phyloP scores from a whole-genome alignment of 2,113 vertebrate genomes.

The Casuarius casuarius region DNA sequence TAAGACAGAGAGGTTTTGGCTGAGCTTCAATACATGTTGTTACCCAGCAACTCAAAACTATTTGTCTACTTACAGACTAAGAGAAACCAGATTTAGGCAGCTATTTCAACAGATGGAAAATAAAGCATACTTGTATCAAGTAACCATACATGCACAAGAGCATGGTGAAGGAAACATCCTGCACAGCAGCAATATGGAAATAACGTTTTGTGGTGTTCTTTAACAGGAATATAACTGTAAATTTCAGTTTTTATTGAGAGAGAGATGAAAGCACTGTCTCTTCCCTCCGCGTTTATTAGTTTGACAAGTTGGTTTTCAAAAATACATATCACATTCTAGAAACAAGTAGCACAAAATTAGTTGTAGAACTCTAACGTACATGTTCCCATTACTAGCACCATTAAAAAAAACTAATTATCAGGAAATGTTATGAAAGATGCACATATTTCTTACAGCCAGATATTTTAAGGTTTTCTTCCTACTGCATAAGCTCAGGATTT shows the following conservation, averaged over 20 bases:
- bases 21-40: neutral
- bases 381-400: neutral
- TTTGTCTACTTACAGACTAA: neutral
- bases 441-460: neutral
- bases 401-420: neutral
- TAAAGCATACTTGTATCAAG: neutral
- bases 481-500: neutral
- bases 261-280: neutral
- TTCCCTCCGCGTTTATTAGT: neutral
- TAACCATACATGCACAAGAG: neutral
- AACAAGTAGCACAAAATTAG: neutral
- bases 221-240: neutral
- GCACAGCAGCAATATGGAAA: neutral
- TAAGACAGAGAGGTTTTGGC: neutral
- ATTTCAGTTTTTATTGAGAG: neutral
- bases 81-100: neutral
- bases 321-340: neutral
- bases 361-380: fast-evolving
- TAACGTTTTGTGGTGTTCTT: neutral
- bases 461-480: neutral
- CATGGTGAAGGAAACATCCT: neutral
- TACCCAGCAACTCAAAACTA: neutral
- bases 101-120: neutral
- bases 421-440: neutral
- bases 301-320: neutral